Conservation (phyloP, 1,140 invertebrate genomes). For the Dinothrombium tinctorium region DNA sequence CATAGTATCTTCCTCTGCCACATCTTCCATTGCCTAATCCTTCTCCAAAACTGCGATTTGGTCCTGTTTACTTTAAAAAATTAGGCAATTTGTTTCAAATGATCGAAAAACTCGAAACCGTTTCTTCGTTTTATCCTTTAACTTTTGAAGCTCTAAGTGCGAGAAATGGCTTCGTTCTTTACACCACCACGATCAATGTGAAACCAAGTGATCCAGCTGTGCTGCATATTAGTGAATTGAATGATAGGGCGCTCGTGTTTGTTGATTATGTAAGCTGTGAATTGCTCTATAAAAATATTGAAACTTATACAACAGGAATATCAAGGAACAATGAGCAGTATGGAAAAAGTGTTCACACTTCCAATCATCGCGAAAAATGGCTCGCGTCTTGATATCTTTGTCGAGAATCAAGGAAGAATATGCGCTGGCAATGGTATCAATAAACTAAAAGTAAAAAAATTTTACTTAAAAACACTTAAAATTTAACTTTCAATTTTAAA, state of each 20-base stretch:
- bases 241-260: constrained; percentile 47
- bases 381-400: constrained; percentile 26
- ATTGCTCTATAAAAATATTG: neutral
- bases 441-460: too few relatives aligned
- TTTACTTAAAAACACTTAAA: too few relatives aligned
- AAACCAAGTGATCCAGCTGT: constrained; percentile 26
- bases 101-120: too few relatives aligned
- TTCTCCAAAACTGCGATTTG: too few relatives aligned
- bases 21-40: too few relatives aligned
- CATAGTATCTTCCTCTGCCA: too few relatives aligned
- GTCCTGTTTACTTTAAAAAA: too few relatives aligned
- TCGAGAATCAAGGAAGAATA: constrained; percentile 16
- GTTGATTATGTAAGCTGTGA: constrained; percentile 30
- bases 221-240: constrained; percentile 30
- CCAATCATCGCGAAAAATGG: constrained; percentile 27
- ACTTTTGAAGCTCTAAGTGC: constrained; percentile 8
- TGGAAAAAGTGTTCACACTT: constrained; percentile 26
- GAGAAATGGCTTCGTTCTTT: constrained; percentile 39
- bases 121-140: constrained; percentile 1
- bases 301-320: neutral
- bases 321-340: constrained; percentile 33
- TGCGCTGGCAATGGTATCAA: too few relatives aligned
- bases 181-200: constrained; percentile 33
- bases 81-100: too few relatives aligned
- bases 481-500: too few relatives aligned